Evolutionary conservation across 2,888 invertebrate species (phyloP), one percentile per base, ranked within the genome.

Genomic region (Ligdia adustata): DNA sequence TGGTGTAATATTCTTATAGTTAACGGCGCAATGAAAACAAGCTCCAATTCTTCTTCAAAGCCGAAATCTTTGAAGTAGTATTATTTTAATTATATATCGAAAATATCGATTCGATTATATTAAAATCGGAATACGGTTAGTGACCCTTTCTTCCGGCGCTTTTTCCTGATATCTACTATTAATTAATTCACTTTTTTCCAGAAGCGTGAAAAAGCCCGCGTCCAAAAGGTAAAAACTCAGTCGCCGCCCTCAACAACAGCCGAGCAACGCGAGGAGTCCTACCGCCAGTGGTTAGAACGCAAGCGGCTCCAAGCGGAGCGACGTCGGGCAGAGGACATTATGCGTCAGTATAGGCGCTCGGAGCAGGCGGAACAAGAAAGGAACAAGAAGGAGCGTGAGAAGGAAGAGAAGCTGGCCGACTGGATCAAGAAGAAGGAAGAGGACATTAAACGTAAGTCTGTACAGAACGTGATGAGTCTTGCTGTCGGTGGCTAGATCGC

Each of bases 381-480:
- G 0, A 64, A 55, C 14, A 84, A 78, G 52, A 82, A 82, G 1
- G 79, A 84, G 32, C 72, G 72, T 20, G 74, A 72, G 18, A 90
- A 88, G 50, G 86, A 88, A 26, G 89, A 91, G 35, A 90, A 91
- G 54, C 74, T 92, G 14, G 80, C 86, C 18, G 87, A 79, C 27
- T 94, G 94, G 94, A 77, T 90, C 15, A 85, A 84, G 34, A 91
- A 82, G 58, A 94, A 94, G 55, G 91, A 92, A 41, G 91, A 92
- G 45, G 82, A 86, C 7, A 87, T 91, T 43, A 91, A 92, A 85
- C 88, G 93, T 93, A 70, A 57, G 41, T 55, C 11, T 16, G 24
- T 38, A 7, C 7, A 18, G 6, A 22, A 1, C 2, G n/a, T n/a
- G n/a, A n/a, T n/a, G n/a, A n/a, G n/a, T n/a, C n/a, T n/a, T n/a